Evolutionary conservation across 2,797 vertebrate genomes (phyloP), one percentile per base, ranked within the genome.

Genomic region (Moxostoma hubbsi): DNA sequence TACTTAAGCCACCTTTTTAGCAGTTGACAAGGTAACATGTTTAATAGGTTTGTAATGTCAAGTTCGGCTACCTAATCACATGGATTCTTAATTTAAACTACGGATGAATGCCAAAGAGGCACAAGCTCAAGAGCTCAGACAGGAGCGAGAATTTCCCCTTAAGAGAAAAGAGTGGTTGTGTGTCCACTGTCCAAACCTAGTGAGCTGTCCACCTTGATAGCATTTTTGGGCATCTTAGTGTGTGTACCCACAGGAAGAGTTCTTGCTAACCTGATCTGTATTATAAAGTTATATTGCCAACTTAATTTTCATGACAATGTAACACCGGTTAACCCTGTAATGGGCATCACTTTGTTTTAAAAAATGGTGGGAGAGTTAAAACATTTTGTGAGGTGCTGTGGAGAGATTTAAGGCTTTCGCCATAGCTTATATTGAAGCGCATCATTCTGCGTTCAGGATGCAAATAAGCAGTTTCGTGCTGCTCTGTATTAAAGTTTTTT

Each of bases 41-140:
- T 82, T 81, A 89, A 92, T 86, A 90, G 88, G 87, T 88, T 92
- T 91, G 75, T 75, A 88, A 89, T 80, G 88, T 86, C 87, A 86
- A 86, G 81, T 80, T 71, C 82, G 77, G 77, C 88, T 75, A 87
- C 81, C 61, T 91, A 91, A 91, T 91, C 89, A 72, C 45, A 76
- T 58, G 8, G 73, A 69, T 82, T 84, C 84, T 86, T 77, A 63
- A 79, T 87, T 79, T 86, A 85, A 87, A 66, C 84, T 55, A 76
- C 36, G 13, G 18, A 65, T 65, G 76, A 71, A 61, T 8, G 58
- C 16, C 57, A 12, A 51, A 77, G 18, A 47, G 50, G 3, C 67
- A 47, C 43, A 2, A 49, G 69, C 77, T 54, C 36, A 0, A 62
- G 66, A 3, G 15, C 36, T 10, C n/a, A 70, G 57, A 18, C 18